Conservation (phyloP, 2,888 invertebrate genomes). For the Leucophenga montana region DNA sequence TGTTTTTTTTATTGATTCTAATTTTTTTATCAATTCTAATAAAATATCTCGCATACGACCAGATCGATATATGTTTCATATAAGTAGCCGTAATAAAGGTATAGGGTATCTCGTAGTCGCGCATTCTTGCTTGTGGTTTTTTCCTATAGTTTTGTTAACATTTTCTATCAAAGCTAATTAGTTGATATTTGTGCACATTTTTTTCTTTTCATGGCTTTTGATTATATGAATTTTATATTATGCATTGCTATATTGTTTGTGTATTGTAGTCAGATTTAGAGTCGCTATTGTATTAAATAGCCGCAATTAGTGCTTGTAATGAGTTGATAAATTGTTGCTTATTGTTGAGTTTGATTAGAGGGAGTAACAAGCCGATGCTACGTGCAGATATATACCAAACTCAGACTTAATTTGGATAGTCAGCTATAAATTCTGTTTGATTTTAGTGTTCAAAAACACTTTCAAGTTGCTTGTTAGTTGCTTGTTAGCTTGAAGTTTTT, state of each 20-base stretch:
- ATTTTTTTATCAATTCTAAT: too few relatives aligned
- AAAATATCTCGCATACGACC: too few relatives aligned
- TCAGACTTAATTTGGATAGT: too few relatives aligned
- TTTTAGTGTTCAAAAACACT: constrained; percentile 1
- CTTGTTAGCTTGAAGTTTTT: constrained; percentile 41
- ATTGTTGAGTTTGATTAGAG: constrained; percentile 52
- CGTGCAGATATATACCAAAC: constrained; percentile 4
- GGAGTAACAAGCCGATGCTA: constrained; percentile 38
- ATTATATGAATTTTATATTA: constrained; percentile 34
- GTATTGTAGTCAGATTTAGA: neutral
- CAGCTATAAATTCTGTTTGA: neutral
- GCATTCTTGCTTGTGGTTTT: too few relatives aligned
- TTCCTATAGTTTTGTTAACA: constrained; percentile 5
- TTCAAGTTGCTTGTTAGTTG: constrained; percentile 27
- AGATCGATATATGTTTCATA: too few relatives aligned
- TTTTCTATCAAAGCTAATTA: constrained; percentile 42
- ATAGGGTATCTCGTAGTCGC: too few relatives aligned
- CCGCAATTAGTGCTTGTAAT: constrained; percentile 29
- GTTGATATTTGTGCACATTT: constrained; percentile 32
- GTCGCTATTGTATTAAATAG: constrained; percentile 20
- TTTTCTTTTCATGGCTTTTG: constrained; percentile 28
- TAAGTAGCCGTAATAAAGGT: too few relatives aligned
- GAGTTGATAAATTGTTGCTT: constrained; percentile 55
- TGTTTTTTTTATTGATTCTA: too few relatives aligned
- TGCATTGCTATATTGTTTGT: constrained; percentile 32